Evolutionary conservation across 2,888 invertebrate genomes (phyloP), one percentile per base, ranked within the genome.

Genomic region (Pimpla rufipes): DNA sequence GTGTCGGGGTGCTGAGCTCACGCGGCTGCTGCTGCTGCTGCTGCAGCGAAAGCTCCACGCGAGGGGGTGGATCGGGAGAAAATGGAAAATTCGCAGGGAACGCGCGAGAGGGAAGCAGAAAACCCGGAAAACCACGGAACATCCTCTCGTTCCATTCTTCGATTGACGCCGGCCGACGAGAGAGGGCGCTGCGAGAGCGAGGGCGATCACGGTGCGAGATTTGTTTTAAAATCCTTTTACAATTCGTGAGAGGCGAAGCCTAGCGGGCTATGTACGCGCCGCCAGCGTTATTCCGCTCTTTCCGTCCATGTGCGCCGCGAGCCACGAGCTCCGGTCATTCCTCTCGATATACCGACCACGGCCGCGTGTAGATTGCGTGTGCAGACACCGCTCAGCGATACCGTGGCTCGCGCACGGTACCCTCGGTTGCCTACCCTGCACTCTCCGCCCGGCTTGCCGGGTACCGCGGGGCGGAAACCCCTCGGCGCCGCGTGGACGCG

Each of bases 171-270:
- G 21, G 21, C 90, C 88, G 79, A 66, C 66, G 59, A 67, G 70
- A 52, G 57, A 8, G 16, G 0, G 37, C 7, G 37, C 16, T n/a
- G n/a, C 59, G 59, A 16, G 16, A 40, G 42, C 16, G 18, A 45
- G 88, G n/a, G n/a, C 90, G 87, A 74, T 67, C 29, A 29, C 90
- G 89, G 89, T 88, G 91, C 91, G 91, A 92, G 93, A 92, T 93
- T 93, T 93, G 92, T 93, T 93, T 92, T 91, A 90, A 92, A 93
- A 92, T 92, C 93, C 93, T 92, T 93, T 93, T 91, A 92, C 92
- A 91, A 91, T 93, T 92, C 91, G 88, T 86, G 87, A 87, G 86
- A 88, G 84, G 78, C 57, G 52, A 75, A 75, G 13, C 45, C 67
- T n/a, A 29, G 71, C 29, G 29, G 29, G 55, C 82, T 62, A 59